Base-by-base conservation (phyloP, 1,140 invertebrate genomes). In the Drosophila dunni region DNA sequence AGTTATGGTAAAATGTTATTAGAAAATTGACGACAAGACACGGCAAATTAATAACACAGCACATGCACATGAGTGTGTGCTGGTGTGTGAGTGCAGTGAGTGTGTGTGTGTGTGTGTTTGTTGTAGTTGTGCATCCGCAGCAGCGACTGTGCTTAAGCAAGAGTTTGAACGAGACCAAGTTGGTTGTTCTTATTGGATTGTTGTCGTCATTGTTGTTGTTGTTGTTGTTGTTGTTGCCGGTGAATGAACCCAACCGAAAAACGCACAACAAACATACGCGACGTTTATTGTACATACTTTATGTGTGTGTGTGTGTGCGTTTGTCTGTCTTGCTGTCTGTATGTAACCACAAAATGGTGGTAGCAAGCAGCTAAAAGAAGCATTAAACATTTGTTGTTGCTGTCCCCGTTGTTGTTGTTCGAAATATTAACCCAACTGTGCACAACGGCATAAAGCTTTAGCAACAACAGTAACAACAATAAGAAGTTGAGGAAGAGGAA, bases 351-450 rank as follows among this genome's bases (percentile, higher is more conserved):
- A 76, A 79, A 79, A 79, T 79, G 77, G 77, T 76, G 77, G 73
- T 78, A 64, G 56, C 48, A 56, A 64, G 56, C 48, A 78, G 69
- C 50, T 72, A 61, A 63, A 53, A 51, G 74, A 36, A 45, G 73
- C 62, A 65, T 57, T 65, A 78, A 78, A 58, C 44, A 79, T 51
- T 20, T 71, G 42, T 51, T 42, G 15, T 45, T 45, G 38, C 53
- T 64, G 4, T 34, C 17, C 9, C 45, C 53, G 20, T 54, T 44
- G 33, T 29, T 69, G 46, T 66, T 70, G 74, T 65, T 78, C 58
- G 67, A 67, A 76, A 73, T 81, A 77, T 81, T 79, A 81, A 81
- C 67, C 77, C 77, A 79, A 79, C 72, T 81, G 79, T 79, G 76
- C 79, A 78, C 77, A 83, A 73, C 61, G 65, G 63, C 64, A 78